Conservation (phyloP, 2,888 invertebrate species). For the Acanthosepion esculentum region DNA sequence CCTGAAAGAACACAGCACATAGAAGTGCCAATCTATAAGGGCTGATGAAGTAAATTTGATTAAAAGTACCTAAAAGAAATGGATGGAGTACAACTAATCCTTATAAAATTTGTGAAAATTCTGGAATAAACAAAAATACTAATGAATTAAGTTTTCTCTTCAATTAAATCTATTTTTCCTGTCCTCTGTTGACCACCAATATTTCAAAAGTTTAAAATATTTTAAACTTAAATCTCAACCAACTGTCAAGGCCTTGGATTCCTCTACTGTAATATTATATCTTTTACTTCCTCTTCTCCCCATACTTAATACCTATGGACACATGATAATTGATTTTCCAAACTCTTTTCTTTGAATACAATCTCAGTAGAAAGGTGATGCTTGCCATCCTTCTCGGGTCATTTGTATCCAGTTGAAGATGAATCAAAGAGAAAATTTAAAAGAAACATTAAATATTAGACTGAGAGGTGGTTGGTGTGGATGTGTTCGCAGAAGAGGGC, state of each 20-base stretch:
- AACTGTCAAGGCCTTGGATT: not conserved
- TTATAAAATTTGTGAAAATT: too few relatives aligned
- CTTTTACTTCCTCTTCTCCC: not conserved
- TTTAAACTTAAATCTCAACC: not conserved
- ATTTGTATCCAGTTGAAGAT: not conserved
- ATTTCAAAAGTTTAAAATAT: not conserved
- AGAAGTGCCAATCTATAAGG: too few relatives aligned
- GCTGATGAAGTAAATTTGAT: too few relatives aligned
- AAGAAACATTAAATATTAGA: not conserved
- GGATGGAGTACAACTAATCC: too few relatives aligned
- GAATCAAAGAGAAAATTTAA: not conserved
- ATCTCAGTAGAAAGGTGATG: not conserved
- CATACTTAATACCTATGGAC: not conserved
- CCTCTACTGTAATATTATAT: not conserved
- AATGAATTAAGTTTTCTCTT: too few relatives aligned
- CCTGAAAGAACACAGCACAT: too few relatives aligned
- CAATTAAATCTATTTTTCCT: too few relatives aligned
- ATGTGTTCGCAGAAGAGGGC: not conserved
- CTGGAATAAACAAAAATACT: too few relatives aligned
- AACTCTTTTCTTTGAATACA: not conserved
- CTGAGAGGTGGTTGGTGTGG: not conserved
- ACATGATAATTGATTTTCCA: not conserved
- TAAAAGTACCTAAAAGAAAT: too few relatives aligned
- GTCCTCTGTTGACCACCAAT: not conserved
- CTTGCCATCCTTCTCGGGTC: not conserved